Base-by-base conservation (phyloP, 2,888 invertebrate genomes). In the Timema cristinae region DNA sequence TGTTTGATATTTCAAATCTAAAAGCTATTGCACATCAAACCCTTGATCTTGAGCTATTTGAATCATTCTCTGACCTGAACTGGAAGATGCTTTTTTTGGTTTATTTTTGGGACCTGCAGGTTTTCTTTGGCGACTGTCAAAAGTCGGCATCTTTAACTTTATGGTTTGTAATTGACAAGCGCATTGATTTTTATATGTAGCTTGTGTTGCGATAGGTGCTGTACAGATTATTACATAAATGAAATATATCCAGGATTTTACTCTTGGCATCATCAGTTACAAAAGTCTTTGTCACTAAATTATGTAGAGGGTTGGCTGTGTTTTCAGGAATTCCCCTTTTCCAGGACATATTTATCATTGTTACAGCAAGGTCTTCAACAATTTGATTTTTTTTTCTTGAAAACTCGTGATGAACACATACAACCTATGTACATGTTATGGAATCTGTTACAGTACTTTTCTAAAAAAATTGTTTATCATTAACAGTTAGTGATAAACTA, bases 161-260 rank as follows among this genome's bases (percentile, higher is more conserved):
- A 56, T 56, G 56, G 16, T 15, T 56, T 56, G 56, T 56, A 56
- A n/a, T 56, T 56, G 56, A 56, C 56, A 56, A 56, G 16, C 7
- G 7, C 7, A 56, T 56, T 56, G 56, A 13, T 56, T 6, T 56
- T 15, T 56, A n/a, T 56, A 56, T 56, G 56, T 11, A 56, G 11
- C 11, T 5, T 56, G 56, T 56, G 15, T 56, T 56, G 56, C 56
- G 7, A 56, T 56, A 56, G 56, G 10, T 16, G 16, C n/a, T 56
- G 56, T 56, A 56, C 56, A 56, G 56, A 56, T 56, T 16, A 56
- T 56, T 56, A 56, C 56, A n/a, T 15, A 56, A 5, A 16, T 56
- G 56, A 56, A 56, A 4, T 15, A 56, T 56, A 56, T 4, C n/a
- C 56, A 6, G 56, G 56, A 56, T 56, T 56, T 56, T 56, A 56